Base-by-base conservation (phyloP, 2,113 vertebrate genomes). In the Pangasianodon gigas region DNA sequence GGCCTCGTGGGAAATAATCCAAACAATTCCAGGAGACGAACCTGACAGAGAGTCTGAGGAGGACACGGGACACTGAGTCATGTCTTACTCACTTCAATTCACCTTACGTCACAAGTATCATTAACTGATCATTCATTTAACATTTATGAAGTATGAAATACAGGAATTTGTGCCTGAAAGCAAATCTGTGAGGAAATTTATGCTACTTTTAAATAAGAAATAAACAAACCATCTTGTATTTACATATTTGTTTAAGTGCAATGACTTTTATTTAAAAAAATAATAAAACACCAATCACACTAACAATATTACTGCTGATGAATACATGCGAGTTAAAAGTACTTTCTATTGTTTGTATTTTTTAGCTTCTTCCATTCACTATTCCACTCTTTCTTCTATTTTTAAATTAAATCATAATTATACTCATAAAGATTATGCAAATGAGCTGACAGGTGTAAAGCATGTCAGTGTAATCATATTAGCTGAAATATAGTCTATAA, bases 1-100 rank as follows among this genome's bases (percentile, higher is more conserved):
- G 71, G 95, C 97, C 92, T 97, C 93, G 92, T 98, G 93, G 48
- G 96, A 97, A 92, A 98, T 95, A 71, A 99, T 95, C 94, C 96
- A 94, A 85, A 97, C 88, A 0, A 91, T 96, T 41, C 94, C 96
- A 82, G 96, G 93, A 90, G 95, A 92, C 89, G 90, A 65, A 48
- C 97, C 97, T 60, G 95, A 97, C 54, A 99, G 80, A 54, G 94
- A 94, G 93, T 95, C 98, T 99, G 93, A 86, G 91, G 21, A 84
- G 94, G 90, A 32, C 86, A 91, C 19, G 56, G 11, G 32, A 44
- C 24, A 74, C 37, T 8, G 65, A n/a, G 29, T 62, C 24, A 54
- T 0, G 2, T 21, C 52, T 58, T 19, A 32, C 29, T 81, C 79
- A 52, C 1, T 1, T 51, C n/a, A 4, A 56, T 82, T 82, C 16